These are phyloP conservation scores for Amblyopsis rosae DNA, from an alignment of 2,113 vertebrate genomes.

Conservation along the genomic window DNA sequence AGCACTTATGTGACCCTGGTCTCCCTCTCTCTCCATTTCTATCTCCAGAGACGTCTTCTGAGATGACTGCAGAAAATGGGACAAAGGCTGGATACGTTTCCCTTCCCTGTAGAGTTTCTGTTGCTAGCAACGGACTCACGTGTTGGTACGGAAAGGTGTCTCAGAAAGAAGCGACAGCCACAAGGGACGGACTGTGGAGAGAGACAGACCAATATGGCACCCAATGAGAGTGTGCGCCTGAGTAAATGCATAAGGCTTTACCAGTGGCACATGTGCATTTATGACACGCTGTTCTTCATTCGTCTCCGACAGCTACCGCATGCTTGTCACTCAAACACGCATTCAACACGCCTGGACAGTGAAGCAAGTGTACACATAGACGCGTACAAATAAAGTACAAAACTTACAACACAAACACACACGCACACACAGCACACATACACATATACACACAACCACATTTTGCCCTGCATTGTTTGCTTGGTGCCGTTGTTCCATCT, in stretches of 20 bases:
- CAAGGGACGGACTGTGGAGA: conserved; percentile 36
- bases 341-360: conserved; percentile 20
- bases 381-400: background rate
- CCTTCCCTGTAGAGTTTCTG: conserved; percentile 21
- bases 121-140: background rate
- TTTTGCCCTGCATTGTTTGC: conserved; percentile 62
- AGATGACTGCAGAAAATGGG: conserved; percentile 71
- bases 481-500: conserved; percentile 65
- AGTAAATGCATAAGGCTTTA: background rate
- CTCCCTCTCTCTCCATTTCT: conserved; percentile 37
- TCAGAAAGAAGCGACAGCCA: conserved; percentile 42
- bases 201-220: conserved; percentile 1
- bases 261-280: conserved; percentile 59
- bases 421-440: conserved; percentile 38
- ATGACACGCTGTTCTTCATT: conserved; percentile 63
- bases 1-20: conserved; percentile 12
- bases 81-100: conserved; percentile 71
- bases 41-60: conserved; percentile 44
- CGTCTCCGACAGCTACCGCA: conserved; percentile 36
- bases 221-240: conserved; percentile 1
- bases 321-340: conserved; percentile 33
- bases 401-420: conserved; percentile 18
- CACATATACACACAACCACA: conserved; percentile 19
- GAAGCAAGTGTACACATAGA: conserved; percentile 22
- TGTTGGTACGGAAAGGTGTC: conserved; percentile 30